Conservation (phyloP, 1,140 invertebrate species). For the Eufriesea mexicana region DNA sequence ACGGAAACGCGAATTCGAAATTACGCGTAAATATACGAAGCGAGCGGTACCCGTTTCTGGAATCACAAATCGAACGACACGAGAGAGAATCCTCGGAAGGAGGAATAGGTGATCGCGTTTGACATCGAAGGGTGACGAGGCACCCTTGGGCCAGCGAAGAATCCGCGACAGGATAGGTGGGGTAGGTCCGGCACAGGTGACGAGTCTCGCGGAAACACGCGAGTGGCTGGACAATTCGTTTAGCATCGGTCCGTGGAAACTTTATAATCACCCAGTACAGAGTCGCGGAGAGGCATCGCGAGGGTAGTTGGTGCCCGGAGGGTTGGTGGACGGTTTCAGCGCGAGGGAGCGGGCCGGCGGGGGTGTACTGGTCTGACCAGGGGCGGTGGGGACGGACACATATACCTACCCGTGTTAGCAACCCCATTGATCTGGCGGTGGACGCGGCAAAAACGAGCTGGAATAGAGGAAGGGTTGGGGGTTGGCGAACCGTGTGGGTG, state of each 20-base stretch:
- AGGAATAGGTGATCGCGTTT: too few relatives aligned
- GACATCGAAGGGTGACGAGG: too few relatives aligned
- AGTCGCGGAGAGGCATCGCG: conserved; percentile 53
- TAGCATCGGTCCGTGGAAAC: conserved; percentile 61
- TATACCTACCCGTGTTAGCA: conserved; percentile 81
- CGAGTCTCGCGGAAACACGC: conserved; percentile 1
- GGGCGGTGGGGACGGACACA: conserved; percentile 74
- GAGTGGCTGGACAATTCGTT: conserved; percentile 35
- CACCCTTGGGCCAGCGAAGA: not conserved
- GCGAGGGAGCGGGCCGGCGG: conserved; percentile 19
- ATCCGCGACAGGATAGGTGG: not conserved
- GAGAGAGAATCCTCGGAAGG: too few relatives aligned
- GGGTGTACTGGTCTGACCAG: conserved; percentile 63
- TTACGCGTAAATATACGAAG: too few relatives aligned
- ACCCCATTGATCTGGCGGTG: conserved; percentile 82
- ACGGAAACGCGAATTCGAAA: too few relatives aligned
- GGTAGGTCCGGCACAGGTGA: not conserved
- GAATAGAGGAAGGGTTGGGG: conserved; percentile 72
- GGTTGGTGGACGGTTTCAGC: conserved; percentile 52
- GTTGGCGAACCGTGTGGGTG: conserved; percentile 36
- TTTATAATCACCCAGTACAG: conserved; percentile 74
- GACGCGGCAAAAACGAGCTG: conserved; percentile 80
- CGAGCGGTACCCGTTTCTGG: too few relatives aligned
- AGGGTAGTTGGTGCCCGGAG: conserved; percentile 53
- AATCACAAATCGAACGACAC: too few relatives aligned